Evolutionary conservation across 2,113 vertebrate species (phyloP), one percentile per base, ranked within the genome.

Genomic region (Argyrosomus japonicus): DNA sequence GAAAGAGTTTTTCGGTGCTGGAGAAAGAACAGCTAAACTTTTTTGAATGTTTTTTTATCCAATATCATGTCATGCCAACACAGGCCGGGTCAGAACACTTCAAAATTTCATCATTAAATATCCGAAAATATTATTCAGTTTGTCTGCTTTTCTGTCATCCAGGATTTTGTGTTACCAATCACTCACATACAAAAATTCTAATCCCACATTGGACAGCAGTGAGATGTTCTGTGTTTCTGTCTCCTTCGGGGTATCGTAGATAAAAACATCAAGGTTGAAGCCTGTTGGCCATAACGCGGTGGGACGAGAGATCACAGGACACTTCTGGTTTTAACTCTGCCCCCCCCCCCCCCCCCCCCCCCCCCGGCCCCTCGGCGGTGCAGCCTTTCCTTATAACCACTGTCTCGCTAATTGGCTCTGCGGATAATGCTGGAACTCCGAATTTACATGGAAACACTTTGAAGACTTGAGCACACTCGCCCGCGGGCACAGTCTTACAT

Each of bases 391-490:
- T 88, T 63, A 8, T 40, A 61, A 61, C 54, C 71, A 11, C 72
- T 58, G 70, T 80, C 77, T 13, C 58, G 4, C 88, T 92, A 92
- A 90, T 87, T 91, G 90, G 85, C 79, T 87, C 48, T 56, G 70
- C 73, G 82, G 83, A 87, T 83, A 75, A 87, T 67, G 51, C 73
- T 67, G 58, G 68, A 83, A 72, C 79, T 79, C 51, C 65, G 74
- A 90, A 84, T 91, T 86, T 83, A 88, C 85, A 87, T 79, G 83
- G 75, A 89, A 87, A 77, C 70, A 27, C 81, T 90, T 88, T 90
- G 87, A 91, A 90, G 85, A 88, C 67, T 77, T 70, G 65, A 87
- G 76, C 47, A 48, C 80, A 48, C 54, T 76, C 7, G 62, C 72
- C 79, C 68, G 5, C 19, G 36, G 86, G 89, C 79, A 4, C 68